Conservation (phyloP, 2,797 vertebrate species). For the Hemibagrus guttatus region DNA sequence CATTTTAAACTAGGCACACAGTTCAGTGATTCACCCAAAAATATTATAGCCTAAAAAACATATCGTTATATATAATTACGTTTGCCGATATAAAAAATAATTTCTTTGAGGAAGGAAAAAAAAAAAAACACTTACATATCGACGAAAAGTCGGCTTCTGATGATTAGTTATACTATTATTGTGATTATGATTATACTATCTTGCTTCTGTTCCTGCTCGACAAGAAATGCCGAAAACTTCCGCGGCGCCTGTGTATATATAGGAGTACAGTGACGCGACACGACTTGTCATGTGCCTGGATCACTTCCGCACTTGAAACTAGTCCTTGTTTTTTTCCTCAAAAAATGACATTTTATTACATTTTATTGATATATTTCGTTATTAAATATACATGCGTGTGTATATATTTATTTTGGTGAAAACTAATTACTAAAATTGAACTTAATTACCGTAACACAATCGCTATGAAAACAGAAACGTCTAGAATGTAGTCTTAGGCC, state of each 20-base stretch:
- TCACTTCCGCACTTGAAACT: slow-evolving; percentile 67
- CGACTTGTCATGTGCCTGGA: slow-evolving; percentile 57
- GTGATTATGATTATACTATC: too few species aligned
- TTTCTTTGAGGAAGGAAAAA: accelerated
- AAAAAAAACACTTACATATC: background rate
- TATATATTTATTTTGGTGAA: background rate
- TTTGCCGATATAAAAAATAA: background rate
- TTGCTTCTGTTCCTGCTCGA: too few species aligned
- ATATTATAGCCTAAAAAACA: too few species aligned
- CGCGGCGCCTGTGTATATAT: slow-evolving; percentile 52
- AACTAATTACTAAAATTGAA: background rate
- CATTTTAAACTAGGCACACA: background rate
- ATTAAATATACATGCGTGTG: background rate
- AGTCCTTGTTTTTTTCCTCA: slow-evolving; percentile 49
- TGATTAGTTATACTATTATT: too few species aligned
- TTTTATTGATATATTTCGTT: background rate
- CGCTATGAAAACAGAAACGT: slow-evolving; percentile 7
- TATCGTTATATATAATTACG: background rate
- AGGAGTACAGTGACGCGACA: slow-evolving; percentile 48
- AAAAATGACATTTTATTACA: background rate
- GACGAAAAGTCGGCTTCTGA: too few species aligned
- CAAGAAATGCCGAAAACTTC: accelerated
- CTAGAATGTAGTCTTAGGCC: slow-evolving; percentile 64
- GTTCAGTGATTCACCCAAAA: background rate
- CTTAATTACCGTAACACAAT: slow-evolving; percentile 63